Evolutionary conservation across 2,888 invertebrate species (phyloP), one percentile per base, ranked within the genome.

Genomic region (Deilephila porcellus): DNA sequence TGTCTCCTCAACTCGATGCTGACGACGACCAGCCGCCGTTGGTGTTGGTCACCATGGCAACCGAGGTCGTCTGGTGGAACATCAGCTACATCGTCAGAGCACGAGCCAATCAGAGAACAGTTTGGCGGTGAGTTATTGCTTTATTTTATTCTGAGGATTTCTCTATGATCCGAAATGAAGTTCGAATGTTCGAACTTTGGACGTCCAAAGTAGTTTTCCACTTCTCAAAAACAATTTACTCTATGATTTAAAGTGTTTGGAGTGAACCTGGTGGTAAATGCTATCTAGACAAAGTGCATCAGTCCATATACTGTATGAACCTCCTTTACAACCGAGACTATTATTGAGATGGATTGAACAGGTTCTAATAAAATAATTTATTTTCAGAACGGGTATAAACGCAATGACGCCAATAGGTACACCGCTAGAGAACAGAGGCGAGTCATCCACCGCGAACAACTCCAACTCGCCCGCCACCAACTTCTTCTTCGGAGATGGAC

Each of bases 11-110:
- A 83, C 3, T 72, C 80, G 83, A 80, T 0, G 78, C 77, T 3
- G 85, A 84, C 7, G 89, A 88, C 0, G 89, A 89, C 4, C 87
- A 88, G 60, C 89, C 93, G 4, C 95, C 95, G 0, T 76, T 95
- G 4, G 94, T 96, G 52, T 86, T 96, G 56, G 93, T 96, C 7
- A 95, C 95, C 29, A 91, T 96, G 85, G 95, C 95, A 0, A 91
- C 95, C 1, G 95, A 96, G 84, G 92, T 96, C 37, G 95, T 95
- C 0, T 96, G 95, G 95, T 96, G 96, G 96, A 93, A 96, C 80
- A 83, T 95, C 45, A 89, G 91, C 0, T 87, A 90, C 71, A 76
- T 92, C 63, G 88, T 91, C 74, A 88, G 87, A 71, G 82, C 83
- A 19, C 80, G 87, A 25, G 85, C 86, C 4, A 85, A 80, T 45